These are phyloP conservation scores for Tragelaphus imberbis DNA, from an alignment of 2,113 vertebrate species.

Conservation along the genomic window DNA sequence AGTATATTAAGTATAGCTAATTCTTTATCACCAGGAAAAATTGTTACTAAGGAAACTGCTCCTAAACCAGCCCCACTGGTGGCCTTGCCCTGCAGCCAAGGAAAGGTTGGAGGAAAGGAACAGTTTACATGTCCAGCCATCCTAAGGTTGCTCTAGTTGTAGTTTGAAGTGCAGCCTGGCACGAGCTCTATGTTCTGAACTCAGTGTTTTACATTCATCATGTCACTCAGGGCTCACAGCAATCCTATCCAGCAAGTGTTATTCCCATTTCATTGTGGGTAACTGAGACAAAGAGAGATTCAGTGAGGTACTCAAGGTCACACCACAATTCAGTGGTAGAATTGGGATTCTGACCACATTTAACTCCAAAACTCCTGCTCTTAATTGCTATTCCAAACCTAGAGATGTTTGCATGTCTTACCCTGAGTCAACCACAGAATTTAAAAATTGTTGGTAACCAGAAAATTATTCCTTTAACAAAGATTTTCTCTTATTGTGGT, in stretches of 20 bases:
- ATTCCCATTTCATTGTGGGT: not conserved
- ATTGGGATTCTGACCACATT: not conserved
- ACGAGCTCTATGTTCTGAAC: not conserved
- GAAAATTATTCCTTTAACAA: slow-evolving; percentile 8
- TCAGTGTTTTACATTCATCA: not conserved
- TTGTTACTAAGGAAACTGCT: not conserved
- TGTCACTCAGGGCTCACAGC: not conserved
- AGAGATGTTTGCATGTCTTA: not conserved
- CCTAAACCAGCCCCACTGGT: not conserved
- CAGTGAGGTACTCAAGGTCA: not conserved
- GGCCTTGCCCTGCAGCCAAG: not conserved
- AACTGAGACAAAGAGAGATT: not conserved
- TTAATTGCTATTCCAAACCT: not conserved
- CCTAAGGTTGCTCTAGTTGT: not conserved
- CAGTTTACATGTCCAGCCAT: not conserved
- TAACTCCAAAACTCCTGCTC: not conserved
- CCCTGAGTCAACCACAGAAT: not conserved
- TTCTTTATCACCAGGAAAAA: not conserved
- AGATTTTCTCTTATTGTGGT: not conserved
- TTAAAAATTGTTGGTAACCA: not conserved
- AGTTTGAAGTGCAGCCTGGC: not conserved
- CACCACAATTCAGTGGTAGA: not conserved
- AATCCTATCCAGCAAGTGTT: not conserved
- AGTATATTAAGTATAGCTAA: not conserved
- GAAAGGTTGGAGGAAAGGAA: not conserved